These are phyloP conservation scores for Dolichopus griseipennis DNA, from an alignment of 2,888 invertebrate species.

Conservation along the genomic window DNA sequence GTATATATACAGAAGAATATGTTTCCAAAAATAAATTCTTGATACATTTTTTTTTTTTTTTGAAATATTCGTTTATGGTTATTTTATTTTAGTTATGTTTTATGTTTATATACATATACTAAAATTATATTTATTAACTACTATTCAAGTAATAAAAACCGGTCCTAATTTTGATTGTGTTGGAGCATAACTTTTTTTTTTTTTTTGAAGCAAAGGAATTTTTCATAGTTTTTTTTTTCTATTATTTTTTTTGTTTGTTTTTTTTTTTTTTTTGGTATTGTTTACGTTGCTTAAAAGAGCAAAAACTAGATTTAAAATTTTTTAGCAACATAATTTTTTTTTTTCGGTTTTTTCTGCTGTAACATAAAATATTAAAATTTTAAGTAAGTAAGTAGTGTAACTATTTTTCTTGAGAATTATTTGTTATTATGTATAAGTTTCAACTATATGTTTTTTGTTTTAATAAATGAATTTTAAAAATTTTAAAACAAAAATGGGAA, in stretches of 20 bases:
- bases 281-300: not conserved
- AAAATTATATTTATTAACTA: not conserved
- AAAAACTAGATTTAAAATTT: not conserved
- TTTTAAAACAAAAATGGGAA: not conserved
- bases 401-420: not conserved
- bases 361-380: not conserved
- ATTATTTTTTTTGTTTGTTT: not conserved
- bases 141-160: not conserved
- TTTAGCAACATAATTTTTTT: not conserved
- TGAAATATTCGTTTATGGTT: not conserved
- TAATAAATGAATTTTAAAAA: not conserved
- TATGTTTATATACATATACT: not conserved
- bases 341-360: not conserved
- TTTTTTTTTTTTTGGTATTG: not conserved
- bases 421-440: no score
- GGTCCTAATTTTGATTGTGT: not conserved
- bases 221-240: not conserved
- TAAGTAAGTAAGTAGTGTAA: slow-evolving; percentile 4
- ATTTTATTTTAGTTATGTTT: no score
- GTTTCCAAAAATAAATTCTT: not conserved
- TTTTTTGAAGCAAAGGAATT: slow-evolving; percentile 1
- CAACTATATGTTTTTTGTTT: not conserved
- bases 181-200: not conserved
- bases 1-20: not conserved
- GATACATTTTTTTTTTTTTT: not conserved